phyloP scores from a whole-genome alignment of 2,113 vertebrate genomes.

The Tylochromis polylepis region DNA sequence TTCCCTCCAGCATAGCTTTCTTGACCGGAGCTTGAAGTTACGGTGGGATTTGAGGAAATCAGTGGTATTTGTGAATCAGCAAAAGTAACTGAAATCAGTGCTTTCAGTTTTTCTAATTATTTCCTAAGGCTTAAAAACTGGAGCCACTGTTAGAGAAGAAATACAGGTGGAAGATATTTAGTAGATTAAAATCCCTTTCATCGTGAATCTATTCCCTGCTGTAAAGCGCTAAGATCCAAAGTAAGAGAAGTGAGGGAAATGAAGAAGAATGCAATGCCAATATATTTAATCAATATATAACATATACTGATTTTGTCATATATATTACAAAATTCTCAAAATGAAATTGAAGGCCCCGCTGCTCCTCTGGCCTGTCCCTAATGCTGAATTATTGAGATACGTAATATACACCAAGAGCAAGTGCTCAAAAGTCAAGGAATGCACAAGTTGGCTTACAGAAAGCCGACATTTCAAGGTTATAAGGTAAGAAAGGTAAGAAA shows the following conservation, averaged over 20 bases:
- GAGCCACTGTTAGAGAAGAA: background rate
- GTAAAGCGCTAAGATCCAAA: background rate
- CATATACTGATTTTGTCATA: background rate
- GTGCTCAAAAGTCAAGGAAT: background rate
- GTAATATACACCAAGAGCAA: background rate
- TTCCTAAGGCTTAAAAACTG: background rate
- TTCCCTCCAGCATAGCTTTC: background rate
- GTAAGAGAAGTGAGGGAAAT: background rate
- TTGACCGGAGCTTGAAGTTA: background rate
- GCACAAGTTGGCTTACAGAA: background rate
- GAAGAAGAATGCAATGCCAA: background rate
- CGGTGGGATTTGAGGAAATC: background rate
- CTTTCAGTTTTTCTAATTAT: background rate
- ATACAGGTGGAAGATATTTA: no score
- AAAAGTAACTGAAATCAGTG: background rate
- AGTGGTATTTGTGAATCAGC: background rate
- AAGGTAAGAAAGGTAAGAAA: background rate
- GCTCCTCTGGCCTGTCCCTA: background rate
- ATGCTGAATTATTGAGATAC: conserved; percentile 29
- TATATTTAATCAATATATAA: background rate
- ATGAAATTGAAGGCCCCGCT: background rate
- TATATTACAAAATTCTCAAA: background rate
- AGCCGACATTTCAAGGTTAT: background rate
- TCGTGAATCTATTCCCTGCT: background rate
- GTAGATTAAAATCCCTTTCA: background rate